Evolutionary conservation across 1,140 invertebrate species (phyloP).

Genomic region (Pogonus chalceus): DNA sequence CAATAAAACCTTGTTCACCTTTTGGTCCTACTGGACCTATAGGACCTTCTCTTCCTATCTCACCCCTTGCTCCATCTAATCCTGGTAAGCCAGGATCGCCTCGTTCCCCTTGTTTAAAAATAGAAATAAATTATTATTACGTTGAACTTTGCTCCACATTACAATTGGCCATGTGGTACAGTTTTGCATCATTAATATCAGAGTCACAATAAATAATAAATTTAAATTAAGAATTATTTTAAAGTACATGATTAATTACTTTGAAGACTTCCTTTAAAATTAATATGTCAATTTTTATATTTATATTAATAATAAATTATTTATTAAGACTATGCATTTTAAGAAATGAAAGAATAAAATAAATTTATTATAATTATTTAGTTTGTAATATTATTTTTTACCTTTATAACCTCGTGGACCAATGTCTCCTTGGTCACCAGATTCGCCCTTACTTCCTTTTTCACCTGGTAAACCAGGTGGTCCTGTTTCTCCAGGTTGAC

Average conservation of each 20-base stretch:
- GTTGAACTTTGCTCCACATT: no score
- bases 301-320: no score
- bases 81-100: conserved; percentile 32
- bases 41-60: conserved; percentile 23
- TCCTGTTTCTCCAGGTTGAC: conserved; percentile 32
- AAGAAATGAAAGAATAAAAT: no score
- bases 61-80: conserved; percentile 19
- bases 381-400: conserved; percentile 10
- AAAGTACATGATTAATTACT: no score
- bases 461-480: conserved; percentile 34
- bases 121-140: no score
- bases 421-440: conserved; percentile 31
- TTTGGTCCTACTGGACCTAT: conserved; percentile 29
- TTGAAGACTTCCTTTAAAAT: no score
- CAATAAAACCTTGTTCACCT: conserved; percentile 26
- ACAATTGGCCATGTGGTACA: no score
- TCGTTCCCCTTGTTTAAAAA: conserved; percentile 29
- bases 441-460: conserved; percentile 37
- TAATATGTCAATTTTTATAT: no score
- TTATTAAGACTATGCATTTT: no score
- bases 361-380: neutral
- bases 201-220: no score
- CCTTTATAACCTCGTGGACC: conserved; percentile 33
- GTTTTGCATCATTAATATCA: no score
- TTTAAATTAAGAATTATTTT: no score